A percentile compares a stretch with the other conserved stretches of the same genome.
phyloP scores from a whole-genome alignment of 2,797 vertebrate genomes.

The Lacerta agilis region DNA sequence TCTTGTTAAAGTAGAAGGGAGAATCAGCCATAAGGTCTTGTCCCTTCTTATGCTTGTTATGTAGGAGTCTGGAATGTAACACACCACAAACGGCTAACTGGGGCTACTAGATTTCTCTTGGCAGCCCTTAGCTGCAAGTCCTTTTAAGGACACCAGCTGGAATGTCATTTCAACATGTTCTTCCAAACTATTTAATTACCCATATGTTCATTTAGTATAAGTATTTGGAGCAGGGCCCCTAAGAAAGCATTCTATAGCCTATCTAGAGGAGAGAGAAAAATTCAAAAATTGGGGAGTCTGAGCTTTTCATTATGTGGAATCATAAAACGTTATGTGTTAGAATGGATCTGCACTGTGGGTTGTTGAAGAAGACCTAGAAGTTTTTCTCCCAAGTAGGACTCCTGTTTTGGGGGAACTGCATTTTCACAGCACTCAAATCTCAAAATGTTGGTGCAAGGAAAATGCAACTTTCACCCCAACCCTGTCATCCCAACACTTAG shows the following conservation, averaged over 20 bases:
- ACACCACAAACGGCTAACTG: background rate
- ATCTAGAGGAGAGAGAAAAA: background rate
- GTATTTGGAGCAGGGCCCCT: background rate
- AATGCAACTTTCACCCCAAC: background rate
- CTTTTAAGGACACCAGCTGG: constrained; percentile 16
- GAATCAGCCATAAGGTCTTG: background rate
- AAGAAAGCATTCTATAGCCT: background rate
- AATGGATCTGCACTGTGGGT: background rate
- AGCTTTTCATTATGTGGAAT: background rate
- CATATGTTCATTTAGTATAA: constrained; percentile 28
- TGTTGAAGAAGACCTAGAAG: background rate
- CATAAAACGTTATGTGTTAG: background rate
- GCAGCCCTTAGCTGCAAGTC: constrained; percentile 15
- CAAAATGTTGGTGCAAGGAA: background rate
- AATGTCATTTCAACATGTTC: constrained; percentile 24
- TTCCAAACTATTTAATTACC: constrained; percentile 19
- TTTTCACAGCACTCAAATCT: background rate
- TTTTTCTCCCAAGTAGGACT: background rate
- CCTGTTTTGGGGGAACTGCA: background rate
- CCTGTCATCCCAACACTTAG: background rate
- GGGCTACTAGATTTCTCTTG: constrained; percentile 4
- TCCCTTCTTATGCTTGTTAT: background rate
- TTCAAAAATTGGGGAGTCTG: background rate
- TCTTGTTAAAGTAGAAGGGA: background rate
- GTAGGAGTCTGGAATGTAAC: constrained; percentile 4